Evolutionary conservation across 2,888 invertebrate genomes (phyloP).

Genomic region (Drosophila lacicola): DNA sequence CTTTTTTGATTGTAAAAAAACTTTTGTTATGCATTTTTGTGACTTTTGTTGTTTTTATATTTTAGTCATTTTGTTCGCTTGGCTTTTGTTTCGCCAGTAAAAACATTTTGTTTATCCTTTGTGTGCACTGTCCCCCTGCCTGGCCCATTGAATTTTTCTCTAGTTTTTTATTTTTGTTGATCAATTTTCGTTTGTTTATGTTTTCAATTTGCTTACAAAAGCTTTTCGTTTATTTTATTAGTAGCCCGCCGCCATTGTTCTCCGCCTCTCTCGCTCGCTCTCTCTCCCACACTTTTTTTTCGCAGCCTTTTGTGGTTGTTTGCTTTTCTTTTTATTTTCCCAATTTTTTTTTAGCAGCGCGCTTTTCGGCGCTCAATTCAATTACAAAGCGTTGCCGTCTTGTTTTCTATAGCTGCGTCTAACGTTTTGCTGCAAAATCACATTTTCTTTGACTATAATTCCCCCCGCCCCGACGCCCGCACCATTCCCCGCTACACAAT

Average conservation of each 20-base stretch:
- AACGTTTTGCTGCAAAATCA: conserved; percentile 63
- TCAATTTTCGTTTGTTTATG: conserved; percentile 80
- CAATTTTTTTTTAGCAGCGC: conserved; percentile 42
- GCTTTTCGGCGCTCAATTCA: conserved; percentile 75
- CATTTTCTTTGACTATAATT: conserved; percentile 77
- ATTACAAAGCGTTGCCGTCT: conserved; percentile 58
- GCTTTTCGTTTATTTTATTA: conserved; percentile 83
- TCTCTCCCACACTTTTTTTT: conserved; percentile 7
- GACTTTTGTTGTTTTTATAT: conserved; percentile 41
- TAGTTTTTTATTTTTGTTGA: conserved; percentile 38
- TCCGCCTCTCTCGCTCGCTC: conserved; percentile 14
- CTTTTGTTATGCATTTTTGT: conserved; percentile 66
- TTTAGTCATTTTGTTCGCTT: conserved; percentile 45
- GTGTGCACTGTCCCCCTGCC: conserved; percentile 20
- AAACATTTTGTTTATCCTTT: conserved; percentile 69
- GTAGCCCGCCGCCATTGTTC: conserved; percentile 67
- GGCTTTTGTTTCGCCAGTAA: conserved; percentile 57
- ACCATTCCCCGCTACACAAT: conserved; percentile 12
- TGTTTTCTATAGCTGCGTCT: conserved; percentile 45
- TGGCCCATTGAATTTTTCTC: conserved; percentile 33
- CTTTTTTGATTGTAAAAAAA: conserved; percentile 41
- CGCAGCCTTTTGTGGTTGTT: conserved; percentile 59
- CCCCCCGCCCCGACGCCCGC: conserved; percentile 6
- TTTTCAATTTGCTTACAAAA: conserved; percentile 82
- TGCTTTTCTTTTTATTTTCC: conserved; percentile 7